Evolutionary conservation across 2,797 vertebrate genomes (phyloP), one percentile per base, ranked within the genome.

Genomic region (Neoniphon sammara): DNA sequence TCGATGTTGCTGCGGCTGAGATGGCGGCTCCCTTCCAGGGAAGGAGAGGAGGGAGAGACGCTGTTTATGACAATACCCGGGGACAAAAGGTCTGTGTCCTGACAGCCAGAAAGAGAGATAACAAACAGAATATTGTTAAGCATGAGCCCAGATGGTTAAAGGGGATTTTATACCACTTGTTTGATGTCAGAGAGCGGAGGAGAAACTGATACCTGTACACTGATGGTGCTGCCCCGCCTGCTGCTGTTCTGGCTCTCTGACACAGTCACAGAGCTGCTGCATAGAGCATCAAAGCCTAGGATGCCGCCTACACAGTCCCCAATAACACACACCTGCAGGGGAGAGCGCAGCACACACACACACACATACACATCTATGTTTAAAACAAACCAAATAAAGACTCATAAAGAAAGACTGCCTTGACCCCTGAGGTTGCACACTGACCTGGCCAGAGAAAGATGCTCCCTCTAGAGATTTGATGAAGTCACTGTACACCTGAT

Each of bases 271-370:
- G 93, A 96, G 93, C 96, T 97, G 92, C 94, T 96, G 93, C 97
- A 99, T 31, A 99, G 94, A 59, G 97, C 97, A 44, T 99, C 98
- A 0, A 99, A 99, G 0, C 95, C 97, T 92, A 99, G 92, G 89
- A 99, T 96, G 0, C 98, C 97, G 12, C 98, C 98, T 0, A 99
- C 97, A 25, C 98, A 98, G 93, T 99, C 98, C 2, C 98, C 98
- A 0, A 99, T 96, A 56, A 99, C 92, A 85, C 97, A 99, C 77
- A 99, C 97, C 98, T 99, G 90, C 39, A 39, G 49, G 0, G 49
- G 7, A 74, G 25, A 36, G 34, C 10, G 57, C 23, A 58, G 0
- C 23, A 20, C 2, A 54, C 4, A 75, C 9, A 75, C 46, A 58
- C 7, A 7, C 53, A 64, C 1, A 31, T 17, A 60, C 30, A 55